These are phyloP conservation scores for Trichosurus vulpecula DNA, from an alignment of 2,797 vertebrate genomes.

Conservation along the genomic window DNA sequence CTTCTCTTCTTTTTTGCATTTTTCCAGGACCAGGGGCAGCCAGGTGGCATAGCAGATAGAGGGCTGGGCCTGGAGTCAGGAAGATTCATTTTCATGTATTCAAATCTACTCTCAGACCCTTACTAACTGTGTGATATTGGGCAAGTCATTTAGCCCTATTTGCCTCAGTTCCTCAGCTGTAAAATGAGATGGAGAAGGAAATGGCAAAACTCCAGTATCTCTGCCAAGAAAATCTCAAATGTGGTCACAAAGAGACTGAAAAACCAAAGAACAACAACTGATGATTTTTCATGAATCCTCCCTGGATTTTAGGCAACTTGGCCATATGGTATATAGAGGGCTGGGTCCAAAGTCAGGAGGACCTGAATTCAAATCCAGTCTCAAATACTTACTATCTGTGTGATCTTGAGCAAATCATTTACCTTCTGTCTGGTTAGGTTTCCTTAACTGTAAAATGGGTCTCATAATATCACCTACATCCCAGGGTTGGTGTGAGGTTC, in stretches of 20 bases:
- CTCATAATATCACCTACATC: neutral
- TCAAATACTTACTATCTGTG: neutral
- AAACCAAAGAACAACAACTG: neutral
- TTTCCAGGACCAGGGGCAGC: neutral
- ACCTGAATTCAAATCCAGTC: neutral
- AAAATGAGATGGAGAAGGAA: neutral
- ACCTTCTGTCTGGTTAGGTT: neutral
- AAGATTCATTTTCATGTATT: neutral
- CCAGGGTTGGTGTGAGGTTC: neutral
- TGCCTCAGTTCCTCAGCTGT: neutral
- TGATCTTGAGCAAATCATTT: neutral
- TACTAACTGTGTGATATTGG: neutral
- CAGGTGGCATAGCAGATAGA: neutral
- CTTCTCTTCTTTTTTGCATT: neutral
- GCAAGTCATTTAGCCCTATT: neutral
- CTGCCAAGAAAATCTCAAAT: neutral
- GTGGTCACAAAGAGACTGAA: neutral
- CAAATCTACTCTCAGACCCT: neutral
- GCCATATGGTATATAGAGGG: neutral
- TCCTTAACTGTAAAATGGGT: neutral
- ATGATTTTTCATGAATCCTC: neutral
- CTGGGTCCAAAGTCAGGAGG: neutral
- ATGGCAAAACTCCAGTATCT: neutral
- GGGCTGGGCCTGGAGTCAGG: neutral
- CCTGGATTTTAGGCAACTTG: neutral